Conservation (phyloP, 2,797 vertebrate species). For the Lagocephalus sceleratus region DNA sequence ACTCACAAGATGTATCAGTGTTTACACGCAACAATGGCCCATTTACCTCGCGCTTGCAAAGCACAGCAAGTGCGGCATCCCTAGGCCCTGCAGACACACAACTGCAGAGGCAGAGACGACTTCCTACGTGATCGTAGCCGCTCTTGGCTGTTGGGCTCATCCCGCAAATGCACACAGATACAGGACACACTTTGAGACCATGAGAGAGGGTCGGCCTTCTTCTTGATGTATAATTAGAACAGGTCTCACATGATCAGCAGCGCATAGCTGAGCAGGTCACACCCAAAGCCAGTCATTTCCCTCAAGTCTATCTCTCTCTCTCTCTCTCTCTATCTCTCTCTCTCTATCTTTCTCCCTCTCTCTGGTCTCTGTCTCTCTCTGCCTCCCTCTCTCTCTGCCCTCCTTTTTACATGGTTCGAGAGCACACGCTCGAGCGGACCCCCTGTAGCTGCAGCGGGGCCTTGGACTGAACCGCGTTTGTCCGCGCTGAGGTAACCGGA, state of each 20-base stretch:
- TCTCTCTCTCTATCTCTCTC: constrained; percentile 29
- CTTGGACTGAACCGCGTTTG: constrained; percentile 12
- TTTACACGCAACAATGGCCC: no score
- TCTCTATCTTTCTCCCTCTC: constrained; percentile 1
- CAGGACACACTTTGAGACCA: constrained; percentile 53
- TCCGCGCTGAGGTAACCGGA: constrained; percentile 24
- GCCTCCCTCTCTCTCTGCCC: constrained; percentile 38
- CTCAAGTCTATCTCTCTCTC: constrained; percentile 23
- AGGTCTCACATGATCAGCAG: constrained; percentile 80
- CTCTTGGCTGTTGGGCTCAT: neutral
- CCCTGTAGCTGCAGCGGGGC: neutral
- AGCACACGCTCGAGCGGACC: no score
- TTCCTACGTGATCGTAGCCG: neutral
- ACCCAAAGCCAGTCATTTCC: constrained; percentile 71
- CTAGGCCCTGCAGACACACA: no score
- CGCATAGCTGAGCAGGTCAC: constrained; percentile 73
- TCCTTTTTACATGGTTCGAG: constrained; percentile 36
- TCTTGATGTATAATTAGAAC: constrained; percentile 81
- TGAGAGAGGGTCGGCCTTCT: constrained; percentile 72
- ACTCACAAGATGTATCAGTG: no score
- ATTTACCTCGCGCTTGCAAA: no score
- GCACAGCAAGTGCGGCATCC: no score
- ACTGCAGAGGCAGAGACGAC: neutral
- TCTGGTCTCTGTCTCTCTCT: neutral
- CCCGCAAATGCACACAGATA: constrained; percentile 15